Conservation (phyloP, 2,797 vertebrate genomes). For the Coracias cyanogaster region DNA sequence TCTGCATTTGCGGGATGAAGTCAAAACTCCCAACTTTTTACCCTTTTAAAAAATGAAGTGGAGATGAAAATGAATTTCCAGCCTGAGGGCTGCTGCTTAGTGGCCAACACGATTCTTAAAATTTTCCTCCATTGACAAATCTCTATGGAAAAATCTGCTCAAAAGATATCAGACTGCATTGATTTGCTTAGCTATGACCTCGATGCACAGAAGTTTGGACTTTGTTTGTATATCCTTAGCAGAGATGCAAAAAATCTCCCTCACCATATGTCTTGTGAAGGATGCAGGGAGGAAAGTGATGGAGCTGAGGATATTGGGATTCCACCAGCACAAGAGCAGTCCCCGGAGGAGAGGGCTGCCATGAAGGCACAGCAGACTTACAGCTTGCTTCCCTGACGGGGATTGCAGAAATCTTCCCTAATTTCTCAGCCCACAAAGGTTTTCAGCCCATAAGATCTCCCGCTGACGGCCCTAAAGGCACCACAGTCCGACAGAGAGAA, state of each 20-base stretch:
- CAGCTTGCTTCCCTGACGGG: neutral
- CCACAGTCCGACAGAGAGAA: neutral
- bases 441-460: neutral
- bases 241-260: neutral
- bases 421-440: neutral
- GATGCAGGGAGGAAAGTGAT: neutral
- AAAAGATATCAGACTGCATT: neutral
- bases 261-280: neutral
- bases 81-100: neutral
- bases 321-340: neutral
- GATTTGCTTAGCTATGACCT: neutral
- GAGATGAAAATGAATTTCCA: neutral
- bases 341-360: accelerated
- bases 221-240: neutral
- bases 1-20: neutral
- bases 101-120: neutral
- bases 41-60: neutral
- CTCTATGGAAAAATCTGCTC: neutral
- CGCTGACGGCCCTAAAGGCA: neutral
- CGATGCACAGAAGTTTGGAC: neutral
- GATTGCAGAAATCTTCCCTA: neutral
- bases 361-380: neutral
- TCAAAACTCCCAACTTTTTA: neutral
- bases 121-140: neutral
- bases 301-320: neutral